Conservation (phyloP, 2,888 invertebrate species). For the Callimorpha dominula region DNA sequence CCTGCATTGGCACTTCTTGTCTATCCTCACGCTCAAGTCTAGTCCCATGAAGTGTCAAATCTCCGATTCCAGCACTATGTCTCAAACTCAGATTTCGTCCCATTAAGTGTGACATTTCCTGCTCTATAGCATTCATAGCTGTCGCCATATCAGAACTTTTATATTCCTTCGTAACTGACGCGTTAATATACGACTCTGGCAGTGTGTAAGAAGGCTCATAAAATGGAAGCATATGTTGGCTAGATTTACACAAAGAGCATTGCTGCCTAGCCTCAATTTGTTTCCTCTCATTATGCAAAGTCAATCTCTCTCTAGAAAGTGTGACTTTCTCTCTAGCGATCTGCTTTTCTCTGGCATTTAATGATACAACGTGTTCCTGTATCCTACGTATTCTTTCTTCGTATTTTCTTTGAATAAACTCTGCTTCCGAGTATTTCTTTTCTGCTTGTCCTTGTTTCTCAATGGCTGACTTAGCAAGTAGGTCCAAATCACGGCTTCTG, state of each 20-base stretch:
- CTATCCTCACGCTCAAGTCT: constrained; percentile 20
- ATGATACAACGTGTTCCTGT: constrained; percentile 85
- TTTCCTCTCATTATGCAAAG: constrained; percentile 84
- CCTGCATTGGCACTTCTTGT: constrained; percentile 38
- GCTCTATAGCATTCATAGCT: constrained; percentile 73
- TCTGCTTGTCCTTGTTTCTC: constrained; percentile 88
- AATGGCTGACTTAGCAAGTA: constrained; percentile 85
- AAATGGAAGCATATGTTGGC: constrained; percentile 63
- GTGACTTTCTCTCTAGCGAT: constrained; percentile 88
- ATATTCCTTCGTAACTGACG: constrained; percentile 70
- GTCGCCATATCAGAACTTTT: constrained; percentile 61
- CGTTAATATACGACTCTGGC: constrained; percentile 64
- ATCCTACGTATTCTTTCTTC: constrained; percentile 86
- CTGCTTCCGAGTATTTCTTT: constrained; percentile 85
- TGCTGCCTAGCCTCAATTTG: constrained; percentile 77
- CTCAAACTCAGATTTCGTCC: constrained; percentile 67
- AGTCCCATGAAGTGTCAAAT: constrained; percentile 38
- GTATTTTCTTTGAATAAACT: constrained; percentile 83
- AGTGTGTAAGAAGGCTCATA: constrained; percentile 60
- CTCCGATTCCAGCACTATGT: constrained; percentile 56
- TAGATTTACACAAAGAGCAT: constrained; percentile 77
- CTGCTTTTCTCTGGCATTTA: constrained; percentile 87
- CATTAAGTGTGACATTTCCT: constrained; percentile 76
- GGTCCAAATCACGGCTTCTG: constrained; percentile 82
- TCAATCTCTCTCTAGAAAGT: constrained; percentile 86